phyloP scores from a whole-genome alignment of 2,888 invertebrate species.

The Boloria selene region DNA sequence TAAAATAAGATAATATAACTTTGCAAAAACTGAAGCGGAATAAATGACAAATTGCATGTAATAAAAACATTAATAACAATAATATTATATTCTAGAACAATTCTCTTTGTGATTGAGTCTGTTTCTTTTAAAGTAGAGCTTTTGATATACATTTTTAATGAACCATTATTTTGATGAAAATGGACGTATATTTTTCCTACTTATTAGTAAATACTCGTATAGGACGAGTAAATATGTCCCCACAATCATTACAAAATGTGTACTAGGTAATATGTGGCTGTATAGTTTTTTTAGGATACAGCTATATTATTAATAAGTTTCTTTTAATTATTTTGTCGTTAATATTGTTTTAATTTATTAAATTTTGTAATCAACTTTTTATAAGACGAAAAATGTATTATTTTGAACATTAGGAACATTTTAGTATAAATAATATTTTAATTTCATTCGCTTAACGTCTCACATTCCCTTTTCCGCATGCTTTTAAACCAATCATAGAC shows the following conservation, averaged over 20 bases:
- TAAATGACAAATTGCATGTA: constrained; percentile 67
- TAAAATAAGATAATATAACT: constrained; percentile 65
- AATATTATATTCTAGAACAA: constrained; percentile 26
- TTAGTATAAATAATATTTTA: not conserved
- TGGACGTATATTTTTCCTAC: too few species aligned
- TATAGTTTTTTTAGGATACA: too few species aligned
- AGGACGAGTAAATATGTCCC: too few species aligned
- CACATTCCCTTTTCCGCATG: constrained; percentile 6
- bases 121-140: constrained; percentile 28
- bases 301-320: too few species aligned
- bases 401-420: too few species aligned
- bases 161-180: too few species aligned
- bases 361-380: too few species aligned
- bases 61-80: constrained; percentile 56
- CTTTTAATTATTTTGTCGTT: too few species aligned
- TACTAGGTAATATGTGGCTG: too few species aligned
- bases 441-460: not conserved
- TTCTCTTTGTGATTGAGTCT: constrained; percentile 22
- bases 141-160: not conserved
- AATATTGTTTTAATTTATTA: too few species aligned
- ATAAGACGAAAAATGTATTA: not conserved
- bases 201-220: too few species aligned
- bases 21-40: constrained; percentile 61
- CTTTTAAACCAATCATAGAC: not conserved
- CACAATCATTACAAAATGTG: too few species aligned